Conservation (phyloP, 2,797 vertebrate genomes). For the Sarcoramphus papa region DNA sequence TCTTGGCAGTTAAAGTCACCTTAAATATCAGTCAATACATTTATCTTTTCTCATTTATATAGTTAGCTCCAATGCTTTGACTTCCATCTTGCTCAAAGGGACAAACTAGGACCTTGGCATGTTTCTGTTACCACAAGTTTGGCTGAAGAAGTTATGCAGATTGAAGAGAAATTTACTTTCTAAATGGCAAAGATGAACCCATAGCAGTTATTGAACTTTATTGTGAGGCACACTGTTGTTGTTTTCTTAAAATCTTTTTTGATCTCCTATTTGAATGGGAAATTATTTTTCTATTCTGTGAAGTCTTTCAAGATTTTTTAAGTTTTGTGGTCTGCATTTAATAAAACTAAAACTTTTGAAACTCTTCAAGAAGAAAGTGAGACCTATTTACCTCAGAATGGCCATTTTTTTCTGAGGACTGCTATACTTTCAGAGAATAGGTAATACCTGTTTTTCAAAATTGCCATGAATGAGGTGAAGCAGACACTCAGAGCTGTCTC, state of each 20-base stretch:
- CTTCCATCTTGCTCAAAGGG: not conserved
- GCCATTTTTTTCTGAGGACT: not conserved
- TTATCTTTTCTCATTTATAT: conserved; percentile 20
- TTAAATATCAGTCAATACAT: conserved; percentile 23
- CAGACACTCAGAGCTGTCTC: not conserved
- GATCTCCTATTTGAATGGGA: not conserved
- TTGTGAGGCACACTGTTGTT: not conserved
- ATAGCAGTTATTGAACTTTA: not conserved
- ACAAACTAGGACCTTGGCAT: not conserved
- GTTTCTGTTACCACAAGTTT: not conserved
- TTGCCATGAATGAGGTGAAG: not conserved
- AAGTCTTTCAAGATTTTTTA: not conserved
- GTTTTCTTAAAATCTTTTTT: not conserved
- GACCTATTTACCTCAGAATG: not conserved
- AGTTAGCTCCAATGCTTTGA: not conserved
- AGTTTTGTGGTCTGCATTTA: not conserved
- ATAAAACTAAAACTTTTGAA: not conserved
- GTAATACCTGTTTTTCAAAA: not conserved
- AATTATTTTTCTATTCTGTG: not conserved
- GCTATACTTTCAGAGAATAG: not conserved
- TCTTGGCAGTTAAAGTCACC: conserved; percentile 25
- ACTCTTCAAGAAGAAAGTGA: not conserved
- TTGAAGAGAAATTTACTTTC: not conserved
- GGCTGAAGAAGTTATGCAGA: not conserved
- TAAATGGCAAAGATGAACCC: not conserved